Evolutionary conservation across 2,797 vertebrate species (phyloP).

Genomic region (Prunella strophiata): DNA sequence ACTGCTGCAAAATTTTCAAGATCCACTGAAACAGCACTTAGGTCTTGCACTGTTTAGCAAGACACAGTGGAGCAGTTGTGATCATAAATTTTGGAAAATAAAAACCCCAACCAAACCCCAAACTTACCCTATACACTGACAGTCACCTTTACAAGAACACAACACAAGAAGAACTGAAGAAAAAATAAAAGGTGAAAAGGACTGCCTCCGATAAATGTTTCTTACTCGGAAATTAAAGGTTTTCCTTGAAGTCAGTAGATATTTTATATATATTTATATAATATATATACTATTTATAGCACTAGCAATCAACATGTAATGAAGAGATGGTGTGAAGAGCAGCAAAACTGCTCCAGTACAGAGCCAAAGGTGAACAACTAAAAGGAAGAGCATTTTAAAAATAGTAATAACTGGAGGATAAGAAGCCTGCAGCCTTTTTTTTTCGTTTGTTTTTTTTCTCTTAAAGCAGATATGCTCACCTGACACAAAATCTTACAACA

Average conservation of each 20-base stretch:
- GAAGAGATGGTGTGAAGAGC: background rate
- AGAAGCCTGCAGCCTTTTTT: constrained; percentile 1
- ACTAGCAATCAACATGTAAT: constrained; percentile 20
- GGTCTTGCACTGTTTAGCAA: background rate
- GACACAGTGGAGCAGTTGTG: background rate
- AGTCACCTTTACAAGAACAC: constrained; percentile 31
- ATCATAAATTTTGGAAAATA: background rate
- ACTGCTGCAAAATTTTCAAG: background rate
- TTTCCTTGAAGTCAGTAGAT: constrained; percentile 33
- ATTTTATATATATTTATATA: constrained; percentile 44
- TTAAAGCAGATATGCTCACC: constrained; percentile 1
- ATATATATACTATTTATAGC: constrained; percentile 56
- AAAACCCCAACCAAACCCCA: background rate
- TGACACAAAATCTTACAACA: background rate
- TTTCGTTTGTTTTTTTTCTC: background rate
- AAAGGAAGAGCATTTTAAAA: background rate
- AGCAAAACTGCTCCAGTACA: background rate
- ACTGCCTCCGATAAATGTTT: background rate
- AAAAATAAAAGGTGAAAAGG: background rate
- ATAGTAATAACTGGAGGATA: background rate
- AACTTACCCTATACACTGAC: background rate
- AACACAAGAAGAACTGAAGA: constrained; percentile 42
- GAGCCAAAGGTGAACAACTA: background rate
- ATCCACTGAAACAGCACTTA: background rate
- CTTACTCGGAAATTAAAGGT: background rate